These are phyloP conservation scores for Tachina grossa DNA, from an alignment of 2,888 invertebrate species.

Conservation along the genomic window DNA sequence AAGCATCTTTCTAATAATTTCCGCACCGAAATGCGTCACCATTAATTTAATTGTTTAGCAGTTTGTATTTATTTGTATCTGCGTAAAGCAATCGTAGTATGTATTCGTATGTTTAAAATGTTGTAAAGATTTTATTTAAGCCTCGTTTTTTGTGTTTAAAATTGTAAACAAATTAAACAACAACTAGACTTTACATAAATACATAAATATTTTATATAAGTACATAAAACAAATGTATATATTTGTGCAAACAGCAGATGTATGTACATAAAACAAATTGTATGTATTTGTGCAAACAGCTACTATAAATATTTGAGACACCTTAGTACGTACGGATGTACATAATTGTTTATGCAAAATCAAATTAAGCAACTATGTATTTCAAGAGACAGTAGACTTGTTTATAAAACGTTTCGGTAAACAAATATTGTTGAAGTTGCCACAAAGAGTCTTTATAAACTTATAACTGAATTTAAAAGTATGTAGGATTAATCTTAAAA, in stretches of 20 bases:
- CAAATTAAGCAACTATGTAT: slow-evolving; percentile 1
- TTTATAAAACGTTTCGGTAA: not conserved
- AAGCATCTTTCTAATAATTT: not conserved
- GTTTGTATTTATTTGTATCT: not conserved
- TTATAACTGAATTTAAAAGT: not conserved
- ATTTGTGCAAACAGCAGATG: too few relatives aligned
- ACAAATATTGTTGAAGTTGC: not conserved
- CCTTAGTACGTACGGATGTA: not conserved
- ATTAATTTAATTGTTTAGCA: not conserved
- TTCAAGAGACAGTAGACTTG: slow-evolving; percentile 1
- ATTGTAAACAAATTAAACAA: slow-evolving; percentile 19
- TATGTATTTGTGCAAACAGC: not conserved
- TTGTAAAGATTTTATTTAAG: slow-evolving; percentile 33
- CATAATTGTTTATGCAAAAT: slow-evolving; percentile 22
- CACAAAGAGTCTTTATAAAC: not conserved
- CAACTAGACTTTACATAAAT: slow-evolving; percentile 13
- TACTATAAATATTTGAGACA: not conserved
- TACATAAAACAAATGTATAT: not conserved
- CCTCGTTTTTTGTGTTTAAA: slow-evolving; percentile 13
- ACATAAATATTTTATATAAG: not conserved
- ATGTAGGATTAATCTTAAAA: not conserved
- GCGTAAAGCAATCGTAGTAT: not conserved
- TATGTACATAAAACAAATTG: too few relatives aligned
- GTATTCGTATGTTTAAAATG: not conserved
- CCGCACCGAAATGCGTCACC: not conserved